These are phyloP conservation scores for Sebastes melanostomus DNA, from an alignment of 2,797 vertebrate species.

Conservation along the genomic window DNA sequence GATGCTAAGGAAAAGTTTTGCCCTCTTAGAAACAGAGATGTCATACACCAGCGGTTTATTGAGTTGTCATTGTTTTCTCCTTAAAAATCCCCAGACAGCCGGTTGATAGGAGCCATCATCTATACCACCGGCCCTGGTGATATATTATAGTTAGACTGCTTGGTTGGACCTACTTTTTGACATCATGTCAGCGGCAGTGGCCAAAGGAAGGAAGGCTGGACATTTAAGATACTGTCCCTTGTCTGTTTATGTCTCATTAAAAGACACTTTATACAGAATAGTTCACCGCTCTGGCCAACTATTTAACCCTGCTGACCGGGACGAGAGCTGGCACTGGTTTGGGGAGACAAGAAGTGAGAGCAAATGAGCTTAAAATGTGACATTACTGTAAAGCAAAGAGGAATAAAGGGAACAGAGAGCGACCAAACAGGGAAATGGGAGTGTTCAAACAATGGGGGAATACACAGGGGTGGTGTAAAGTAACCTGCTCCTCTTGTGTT, in stretches of 20 bases:
- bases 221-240: conserved; percentile 42
- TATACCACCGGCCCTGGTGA: conserved; percentile 10
- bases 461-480: conserved; percentile 19
- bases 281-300: conserved; percentile 48
- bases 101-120: conserved; percentile 33
- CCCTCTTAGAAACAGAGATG: conserved; percentile 10
- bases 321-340: conserved; percentile 16
- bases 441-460: conserved; percentile 38
- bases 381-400: conserved; percentile 31
- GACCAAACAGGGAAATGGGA: conserved; percentile 20
- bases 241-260: conserved; percentile 65
- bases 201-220: conserved; percentile 45
- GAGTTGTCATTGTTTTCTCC: conserved; percentile 38
- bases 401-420: conserved; percentile 10
- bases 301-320: conserved; percentile 50
- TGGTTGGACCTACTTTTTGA: conserved; percentile 30
- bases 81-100: conserved; percentile 39
- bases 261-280: conserved; percentile 58
- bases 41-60: conserved; percentile 37
- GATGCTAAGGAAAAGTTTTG: not conserved
- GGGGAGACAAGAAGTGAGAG: conserved; percentile 1
- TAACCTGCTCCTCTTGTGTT: conserved; percentile 52
- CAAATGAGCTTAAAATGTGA: conserved; percentile 41
- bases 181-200: conserved; percentile 14
- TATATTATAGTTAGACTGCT: conserved; percentile 34